Base-by-base conservation (phyloP, 1,140 invertebrate species). In the Meteorus sp. region DNA sequence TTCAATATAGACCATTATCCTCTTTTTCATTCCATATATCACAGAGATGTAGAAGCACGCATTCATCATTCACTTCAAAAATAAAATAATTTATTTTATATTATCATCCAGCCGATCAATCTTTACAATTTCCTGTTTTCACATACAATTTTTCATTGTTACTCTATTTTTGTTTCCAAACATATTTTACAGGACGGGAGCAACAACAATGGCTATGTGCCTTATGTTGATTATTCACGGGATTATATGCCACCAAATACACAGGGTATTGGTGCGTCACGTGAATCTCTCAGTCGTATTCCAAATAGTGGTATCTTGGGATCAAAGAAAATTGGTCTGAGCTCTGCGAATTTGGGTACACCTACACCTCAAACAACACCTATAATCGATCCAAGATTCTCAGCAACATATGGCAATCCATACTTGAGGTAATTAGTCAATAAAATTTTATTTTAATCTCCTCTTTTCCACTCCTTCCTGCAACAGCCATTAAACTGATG, bases 131-230 rank as follows among this genome's bases (percentile, higher is more conserved):
- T n/a, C n/a, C n/a, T n/a, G n/a, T n/a, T n/a, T n/a, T n/a, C n/a
- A n/a, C n/a, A n/a, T n/a, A n/a, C n/a, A 41, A 13, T 35, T 15
- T 13, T 23, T 27, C 9, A n/a, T n/a, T n/a, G n/a, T n/a, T n/a
- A n/a, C n/a, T n/a, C n/a, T n/a, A n/a, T n/a, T n/a, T n/a, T n/a
- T n/a, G n/a, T n/a, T n/a, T n/a, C n/a, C n/a, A n/a, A n/a, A n/a
- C n/a, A n/a, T n/a, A n/a, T n/a, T n/a, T n/a, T 39, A 6, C 74
- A 92, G 89, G 85, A 88, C 70, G 89, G 89, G 56, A 88, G 89
- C 70, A 91, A 91, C 73, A 90, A 88, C 77, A 94, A 94, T 66
- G 93, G 92, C 19, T 94, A 94, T 76, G 90, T 93, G 27, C 90
- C 91, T 9, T 94, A 94, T 79, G 90, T 92, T 33, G 92, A 94